Evolutionary conservation across 2,797 vertebrate species (phyloP).

Genomic region (Enoplosus armatus): DNA sequence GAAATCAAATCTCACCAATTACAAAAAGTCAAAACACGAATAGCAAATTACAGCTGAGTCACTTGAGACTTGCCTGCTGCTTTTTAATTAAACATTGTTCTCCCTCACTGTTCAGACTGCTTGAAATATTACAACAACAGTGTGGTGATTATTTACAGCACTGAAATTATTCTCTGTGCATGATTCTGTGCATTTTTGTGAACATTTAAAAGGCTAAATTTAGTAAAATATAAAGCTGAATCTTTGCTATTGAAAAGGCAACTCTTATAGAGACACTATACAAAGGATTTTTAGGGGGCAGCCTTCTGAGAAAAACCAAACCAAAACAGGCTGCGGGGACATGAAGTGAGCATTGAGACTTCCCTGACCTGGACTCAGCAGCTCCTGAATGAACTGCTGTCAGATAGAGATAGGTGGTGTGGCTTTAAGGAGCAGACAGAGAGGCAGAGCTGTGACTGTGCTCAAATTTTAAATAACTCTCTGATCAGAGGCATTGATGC

Average conservation of each 20-base stretch:
- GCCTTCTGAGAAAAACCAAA: background rate
- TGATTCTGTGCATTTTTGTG: no score
- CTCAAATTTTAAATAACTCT: background rate
- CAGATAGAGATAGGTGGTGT: no score
- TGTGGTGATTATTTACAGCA: background rate
- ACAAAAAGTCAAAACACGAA: background rate
- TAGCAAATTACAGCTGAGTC: background rate
- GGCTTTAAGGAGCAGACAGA: background rate
- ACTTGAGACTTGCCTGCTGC: background rate
- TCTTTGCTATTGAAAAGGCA: no score
- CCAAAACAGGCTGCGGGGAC: background rate
- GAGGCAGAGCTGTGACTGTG: background rate
- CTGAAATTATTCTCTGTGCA: background rate
- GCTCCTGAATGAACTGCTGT: background rate
- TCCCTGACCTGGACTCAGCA: background rate
- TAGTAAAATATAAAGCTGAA: background rate
- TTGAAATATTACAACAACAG: background rate
- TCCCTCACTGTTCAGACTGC: background rate
- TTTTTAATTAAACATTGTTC: background rate
- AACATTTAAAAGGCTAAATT: no score
- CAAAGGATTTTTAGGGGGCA: background rate
- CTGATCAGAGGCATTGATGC: constrained; percentile 16
- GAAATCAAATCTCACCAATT: constrained; percentile 6
- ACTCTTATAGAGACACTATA: background rate
- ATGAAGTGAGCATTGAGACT: background rate